Conservation (phyloP, 2,113 vertebrate genomes). For the Mobula birostris region DNA sequence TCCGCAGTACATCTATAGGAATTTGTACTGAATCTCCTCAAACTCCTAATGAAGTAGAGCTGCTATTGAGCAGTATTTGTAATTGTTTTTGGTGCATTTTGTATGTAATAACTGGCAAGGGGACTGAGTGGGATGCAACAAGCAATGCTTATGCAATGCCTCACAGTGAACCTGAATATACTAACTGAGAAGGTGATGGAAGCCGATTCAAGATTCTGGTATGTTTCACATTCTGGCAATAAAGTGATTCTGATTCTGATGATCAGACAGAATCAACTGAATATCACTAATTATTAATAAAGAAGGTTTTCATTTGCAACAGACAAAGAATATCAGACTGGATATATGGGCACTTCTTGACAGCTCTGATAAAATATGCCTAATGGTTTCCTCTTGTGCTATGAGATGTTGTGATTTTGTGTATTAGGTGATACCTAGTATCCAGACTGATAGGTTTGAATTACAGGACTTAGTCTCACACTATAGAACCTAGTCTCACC, state of each 20-base stretch:
- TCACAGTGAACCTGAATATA: background rate
- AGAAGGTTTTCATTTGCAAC: too few relatives aligned
- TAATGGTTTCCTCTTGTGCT: background rate
- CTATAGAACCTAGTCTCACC: too few relatives aligned
- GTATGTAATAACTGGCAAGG: background rate
- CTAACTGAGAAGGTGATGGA: background rate
- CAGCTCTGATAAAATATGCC: too few relatives aligned
- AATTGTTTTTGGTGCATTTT: background rate
- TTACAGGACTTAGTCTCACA: too few relatives aligned
- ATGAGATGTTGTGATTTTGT: background rate
- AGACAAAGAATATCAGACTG: too few relatives aligned
- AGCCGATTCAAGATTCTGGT: background rate
- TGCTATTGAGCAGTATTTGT: too few relatives aligned
- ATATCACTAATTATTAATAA: too few relatives aligned
- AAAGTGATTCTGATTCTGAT: background rate
- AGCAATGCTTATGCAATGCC: background rate
- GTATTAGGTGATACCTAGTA: background rate
- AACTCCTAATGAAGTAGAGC: too few relatives aligned
- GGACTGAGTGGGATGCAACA: background rate
- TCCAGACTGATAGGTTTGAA: too few relatives aligned
- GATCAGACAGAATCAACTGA: background rate
- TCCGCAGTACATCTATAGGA: too few relatives aligned
- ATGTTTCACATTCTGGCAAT: too few relatives aligned
- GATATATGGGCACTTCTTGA: background rate
- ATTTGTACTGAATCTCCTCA: too few relatives aligned